Conservation (phyloP, 2,888 invertebrate species). For the Nemotelus nigrinus region DNA sequence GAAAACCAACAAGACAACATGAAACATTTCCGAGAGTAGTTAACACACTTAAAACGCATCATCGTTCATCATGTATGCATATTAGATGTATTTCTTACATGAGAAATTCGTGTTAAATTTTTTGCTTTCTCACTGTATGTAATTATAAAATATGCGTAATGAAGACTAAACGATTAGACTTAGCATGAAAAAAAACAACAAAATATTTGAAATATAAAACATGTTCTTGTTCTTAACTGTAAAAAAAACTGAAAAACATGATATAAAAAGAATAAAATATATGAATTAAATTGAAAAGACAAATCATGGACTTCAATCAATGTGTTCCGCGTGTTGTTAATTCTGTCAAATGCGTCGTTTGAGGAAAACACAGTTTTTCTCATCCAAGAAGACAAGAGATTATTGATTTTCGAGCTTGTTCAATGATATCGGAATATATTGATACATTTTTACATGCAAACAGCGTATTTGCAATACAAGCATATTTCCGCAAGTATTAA, state of each 20-base stretch:
- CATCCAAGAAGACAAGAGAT: no score
- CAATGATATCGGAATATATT: no score
- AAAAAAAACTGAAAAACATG: constrained; percentile 24
- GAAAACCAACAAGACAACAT: neutral
- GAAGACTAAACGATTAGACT: constrained; percentile 7
- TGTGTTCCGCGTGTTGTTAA: neutral
- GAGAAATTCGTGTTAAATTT: neutral
- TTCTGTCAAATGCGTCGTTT: no score
- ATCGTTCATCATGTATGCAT: neutral
- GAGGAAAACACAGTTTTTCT: no score
- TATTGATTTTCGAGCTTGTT: no score
- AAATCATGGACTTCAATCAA: neutral
- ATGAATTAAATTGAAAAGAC: constrained; percentile 15
- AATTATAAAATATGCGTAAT: constrained; percentile 6
- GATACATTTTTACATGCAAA: no score
- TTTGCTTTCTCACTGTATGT: neutral
- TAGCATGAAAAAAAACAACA: neutral
- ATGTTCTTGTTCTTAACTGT: constrained; percentile 41
- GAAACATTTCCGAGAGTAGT: constrained; percentile 13
- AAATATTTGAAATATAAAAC: constrained; percentile 11
- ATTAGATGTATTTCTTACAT: neutral
- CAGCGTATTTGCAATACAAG: no score
- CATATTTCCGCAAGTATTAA: no score
- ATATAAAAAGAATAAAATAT: constrained; percentile 30
- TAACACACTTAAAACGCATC: constrained; percentile 5